phyloP scores from a whole-genome alignment of 2,113 vertebrate genomes.

The Phocoena phocoena region DNA sequence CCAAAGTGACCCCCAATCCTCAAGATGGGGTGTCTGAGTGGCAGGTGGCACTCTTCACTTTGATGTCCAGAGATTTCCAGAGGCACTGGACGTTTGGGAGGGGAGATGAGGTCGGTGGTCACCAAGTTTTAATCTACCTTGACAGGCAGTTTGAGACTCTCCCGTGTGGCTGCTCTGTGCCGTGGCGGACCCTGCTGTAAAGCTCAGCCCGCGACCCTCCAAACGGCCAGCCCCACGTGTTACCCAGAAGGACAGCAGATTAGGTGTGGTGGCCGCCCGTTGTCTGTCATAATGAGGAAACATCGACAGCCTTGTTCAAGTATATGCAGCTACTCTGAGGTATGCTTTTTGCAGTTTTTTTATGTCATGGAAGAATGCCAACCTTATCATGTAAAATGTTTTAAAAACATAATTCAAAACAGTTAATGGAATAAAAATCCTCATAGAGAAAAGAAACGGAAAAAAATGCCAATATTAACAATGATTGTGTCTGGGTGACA shows the following conservation, averaged over 20 bases:
- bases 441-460: not conserved
- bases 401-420: not conserved
- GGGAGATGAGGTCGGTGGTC: not conserved
- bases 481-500: not conserved
- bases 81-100: not conserved
- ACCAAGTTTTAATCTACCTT: not conserved
- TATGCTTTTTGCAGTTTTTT: not conserved
- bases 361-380: not conserved
- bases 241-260: not conserved
- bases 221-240: accelerated
- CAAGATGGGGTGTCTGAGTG: not conserved
- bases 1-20: not conserved
- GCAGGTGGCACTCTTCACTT: not conserved
- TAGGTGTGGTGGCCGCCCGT: accelerated
- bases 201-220: not conserved
- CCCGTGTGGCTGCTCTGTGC: not conserved
- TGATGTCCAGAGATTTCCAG: not conserved
- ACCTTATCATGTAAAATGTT: not conserved
- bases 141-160: not conserved
- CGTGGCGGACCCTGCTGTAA: not conserved
- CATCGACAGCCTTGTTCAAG: not conserved
- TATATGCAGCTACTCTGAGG: not conserved
- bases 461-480: not conserved
- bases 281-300: too few species aligned
- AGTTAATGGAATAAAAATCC: not conserved